Conservation (phyloP, 2,888 invertebrate species). For the Serripes groenlandicus region DNA sequence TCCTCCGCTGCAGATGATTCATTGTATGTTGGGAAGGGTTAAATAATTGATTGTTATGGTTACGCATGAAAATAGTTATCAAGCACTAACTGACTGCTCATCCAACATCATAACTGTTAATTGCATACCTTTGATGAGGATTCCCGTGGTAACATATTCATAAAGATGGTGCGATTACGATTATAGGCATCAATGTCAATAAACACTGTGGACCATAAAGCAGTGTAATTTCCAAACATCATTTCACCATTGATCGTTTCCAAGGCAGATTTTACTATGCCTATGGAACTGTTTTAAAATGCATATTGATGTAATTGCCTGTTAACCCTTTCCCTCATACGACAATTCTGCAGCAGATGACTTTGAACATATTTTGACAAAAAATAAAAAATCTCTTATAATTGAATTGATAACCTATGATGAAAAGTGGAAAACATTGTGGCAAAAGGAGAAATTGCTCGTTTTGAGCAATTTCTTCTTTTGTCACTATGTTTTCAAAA, state of each 20-base stretch:
- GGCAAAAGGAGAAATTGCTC: no score
- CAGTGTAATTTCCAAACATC: slow-evolving; percentile 98
- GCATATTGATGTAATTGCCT: neutral
- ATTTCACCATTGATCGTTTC: slow-evolving; percentile 99
- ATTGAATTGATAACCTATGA: no score
- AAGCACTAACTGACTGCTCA: slow-evolving; percentile 10
- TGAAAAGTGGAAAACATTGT: no score
- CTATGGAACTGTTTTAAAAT: slow-evolving; percentile 91
- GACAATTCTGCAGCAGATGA: neutral
- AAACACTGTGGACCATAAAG: slow-evolving; percentile 99
- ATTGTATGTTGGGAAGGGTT: no score
- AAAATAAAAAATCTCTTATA: no score
- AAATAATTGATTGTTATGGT: no score
- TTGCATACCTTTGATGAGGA: slow-evolving; percentile 96
- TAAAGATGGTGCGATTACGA: slow-evolving; percentile 99
- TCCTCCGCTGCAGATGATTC: no score
- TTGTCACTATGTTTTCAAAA: no score
- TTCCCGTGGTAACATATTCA: slow-evolving; percentile 97
- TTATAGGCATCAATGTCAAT: slow-evolving; percentile 99
- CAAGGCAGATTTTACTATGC: slow-evolving; percentile 98
- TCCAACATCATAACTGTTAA: neutral
- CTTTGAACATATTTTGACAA: no score
- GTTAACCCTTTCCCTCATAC: neutral
- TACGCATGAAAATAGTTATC: no score
- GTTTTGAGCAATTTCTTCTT: no score